phyloP scores from a whole-genome alignment of 2,113 vertebrate genomes.

The Tragelaphus scriptus region DNA sequence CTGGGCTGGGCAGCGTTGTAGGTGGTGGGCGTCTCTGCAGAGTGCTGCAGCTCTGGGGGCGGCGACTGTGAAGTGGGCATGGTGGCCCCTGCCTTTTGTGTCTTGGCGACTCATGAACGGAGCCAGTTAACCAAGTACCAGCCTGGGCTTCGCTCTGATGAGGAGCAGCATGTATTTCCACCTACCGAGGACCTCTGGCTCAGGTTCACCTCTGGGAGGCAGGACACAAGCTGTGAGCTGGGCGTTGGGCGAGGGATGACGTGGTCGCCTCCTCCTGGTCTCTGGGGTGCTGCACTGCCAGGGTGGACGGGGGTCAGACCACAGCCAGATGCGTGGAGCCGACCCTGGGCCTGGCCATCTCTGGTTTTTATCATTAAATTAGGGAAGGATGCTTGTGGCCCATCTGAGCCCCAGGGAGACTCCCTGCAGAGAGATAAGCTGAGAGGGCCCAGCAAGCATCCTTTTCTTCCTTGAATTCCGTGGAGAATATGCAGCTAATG shows the following conservation, averaged over 20 bases:
- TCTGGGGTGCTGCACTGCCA: not conserved
- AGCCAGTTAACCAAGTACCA: not conserved
- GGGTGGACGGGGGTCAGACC: no score
- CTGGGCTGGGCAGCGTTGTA: not conserved
- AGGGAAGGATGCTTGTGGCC: not conserved
- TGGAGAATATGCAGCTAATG: not conserved
- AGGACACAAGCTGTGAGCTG: not conserved
- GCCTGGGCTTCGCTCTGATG: not conserved
- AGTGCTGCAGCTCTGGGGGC: not conserved
- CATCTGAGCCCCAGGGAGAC: not conserved
- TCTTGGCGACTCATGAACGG: not conserved
- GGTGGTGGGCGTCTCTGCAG: not conserved
- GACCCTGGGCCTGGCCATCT: not conserved
- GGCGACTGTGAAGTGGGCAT: rapidly evolving
- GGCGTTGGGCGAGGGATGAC: not conserved
- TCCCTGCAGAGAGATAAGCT: not conserved
- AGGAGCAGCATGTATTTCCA: not conserved
- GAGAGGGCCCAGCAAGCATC: not conserved
- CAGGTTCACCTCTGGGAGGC: not conserved
- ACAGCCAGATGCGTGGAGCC: not conserved
- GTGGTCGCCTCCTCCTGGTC: rapidly evolving
- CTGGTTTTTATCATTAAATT: not conserved
- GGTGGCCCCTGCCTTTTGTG: not conserved
- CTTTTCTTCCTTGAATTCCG: not conserved
- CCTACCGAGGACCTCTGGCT: not conserved